Base-by-base conservation (phyloP, 2,113 vertebrate species). In the Phrynocephalus versicolor region DNA sequence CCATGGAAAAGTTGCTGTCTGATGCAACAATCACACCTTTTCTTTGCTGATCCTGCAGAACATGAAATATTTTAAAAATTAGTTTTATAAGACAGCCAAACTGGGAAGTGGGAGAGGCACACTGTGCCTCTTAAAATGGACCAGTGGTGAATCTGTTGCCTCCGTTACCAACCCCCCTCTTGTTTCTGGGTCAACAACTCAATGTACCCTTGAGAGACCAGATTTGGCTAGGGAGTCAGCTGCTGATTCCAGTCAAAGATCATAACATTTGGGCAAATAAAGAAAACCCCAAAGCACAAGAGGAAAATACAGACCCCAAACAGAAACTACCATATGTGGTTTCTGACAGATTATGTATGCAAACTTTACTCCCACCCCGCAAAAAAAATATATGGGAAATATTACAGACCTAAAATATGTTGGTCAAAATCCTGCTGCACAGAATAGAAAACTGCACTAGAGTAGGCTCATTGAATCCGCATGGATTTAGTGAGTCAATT, bases 1-100 rank as follows among this genome's bases (percentile, higher is more conserved):
- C 98, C 97, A 98, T 96, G 84, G 97, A 97, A 88, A 98, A 98
- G 94, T 96, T 98, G 86, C 96, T 97, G 95, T 98, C 98, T 0
- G 95, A 96, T 81, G 97, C 96, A 91, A 98, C 97, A 0, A 98
- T 97, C 93, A 98, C 98, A 0, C 98, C 98, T 79, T 98, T 98
- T 75, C 95, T 97, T 92, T 98, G 97, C 94, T 98, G 97, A 51
- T 97, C 97, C 98, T 98, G 88, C 57, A 91, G 89, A 82, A 83
- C 0, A 89, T 10, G 1, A n/a, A 15, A 39, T 37, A 1, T 86
- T 12, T 55, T 9, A 79, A 37, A 2, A 57, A 55, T 4, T 81
- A 67, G 3, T 51, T 51, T 33, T 23, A 33, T 6, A 3, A 16
- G 25, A 41, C 2, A 35, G 16, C 7, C 2, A 23, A 3, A 23